Evolutionary conservation across 2,797 vertebrate genomes (phyloP).

Genomic region (Muraenolepis orangiensis): DNA sequence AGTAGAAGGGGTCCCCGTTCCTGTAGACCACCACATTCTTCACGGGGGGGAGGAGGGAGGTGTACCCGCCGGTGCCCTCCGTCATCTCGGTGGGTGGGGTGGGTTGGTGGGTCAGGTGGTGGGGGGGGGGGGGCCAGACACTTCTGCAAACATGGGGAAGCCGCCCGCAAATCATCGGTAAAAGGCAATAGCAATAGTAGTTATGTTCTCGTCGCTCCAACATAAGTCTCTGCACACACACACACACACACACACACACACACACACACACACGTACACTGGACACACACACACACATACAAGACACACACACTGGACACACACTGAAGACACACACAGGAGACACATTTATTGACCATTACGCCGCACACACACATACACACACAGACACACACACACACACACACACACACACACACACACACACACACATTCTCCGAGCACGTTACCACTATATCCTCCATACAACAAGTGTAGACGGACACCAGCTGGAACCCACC

Average conservation of each 20-base stretch:
- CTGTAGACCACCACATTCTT: conserved; percentile 84
- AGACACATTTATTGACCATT: not conserved
- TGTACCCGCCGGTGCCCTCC: conserved; percentile 39
- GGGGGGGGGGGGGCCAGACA: not conserved
- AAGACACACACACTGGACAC: not conserved
- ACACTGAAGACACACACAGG: conserved; percentile 3
- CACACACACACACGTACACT: not conserved
- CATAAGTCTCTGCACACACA: not conserved
- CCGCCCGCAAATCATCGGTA: not conserved
- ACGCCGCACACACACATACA: conserved; percentile 11
- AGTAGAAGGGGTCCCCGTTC: conserved; percentile 87
- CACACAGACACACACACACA: conserved; percentile 5
- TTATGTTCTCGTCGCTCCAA: not conserved
- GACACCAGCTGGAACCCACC: conserved; percentile 13
- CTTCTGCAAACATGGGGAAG: not conserved
- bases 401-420: not conserved
- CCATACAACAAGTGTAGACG: not conserved
- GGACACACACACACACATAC: not conserved
- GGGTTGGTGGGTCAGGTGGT: not conserved
- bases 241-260: not conserved
- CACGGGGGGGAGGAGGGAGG: conserved; percentile 67
- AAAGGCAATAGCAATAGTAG: not conserved
- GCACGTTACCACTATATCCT: not conserved
- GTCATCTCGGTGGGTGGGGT: conserved; percentile 49
- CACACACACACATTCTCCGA: not conserved